Percentiles rank a stretch among this genome's conserved stretches.
phyloP scores from a whole-genome alignment of 2,797 vertebrate species.

The Urophycis tenuis region DNA sequence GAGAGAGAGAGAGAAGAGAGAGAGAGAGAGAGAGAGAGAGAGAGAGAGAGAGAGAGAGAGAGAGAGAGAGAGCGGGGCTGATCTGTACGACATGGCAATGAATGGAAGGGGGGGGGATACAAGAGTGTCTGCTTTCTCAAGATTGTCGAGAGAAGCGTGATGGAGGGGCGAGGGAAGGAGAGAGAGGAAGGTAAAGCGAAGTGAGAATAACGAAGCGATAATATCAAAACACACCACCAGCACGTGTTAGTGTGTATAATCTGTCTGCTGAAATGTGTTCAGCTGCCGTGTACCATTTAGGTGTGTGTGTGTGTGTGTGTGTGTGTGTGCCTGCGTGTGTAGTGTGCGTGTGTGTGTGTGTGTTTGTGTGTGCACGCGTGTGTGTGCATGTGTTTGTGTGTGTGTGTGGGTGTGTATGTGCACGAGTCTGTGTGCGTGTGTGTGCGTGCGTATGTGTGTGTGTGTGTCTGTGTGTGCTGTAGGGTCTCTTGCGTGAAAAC shows the following conservation, averaged over 20 bases:
- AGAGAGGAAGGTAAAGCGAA: conserved; percentile 33
- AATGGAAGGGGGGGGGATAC: conserved; percentile 12
- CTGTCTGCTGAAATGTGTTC: conserved; percentile 6
- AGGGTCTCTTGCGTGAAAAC: too few species aligned
- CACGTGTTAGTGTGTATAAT: not conserved
- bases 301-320: conserved; percentile 8
- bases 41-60: not conserved
- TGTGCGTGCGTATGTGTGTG: not conserved
- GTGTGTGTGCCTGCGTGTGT: too few species aligned
- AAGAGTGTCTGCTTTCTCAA: not conserved
- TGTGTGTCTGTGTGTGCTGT: not conserved
- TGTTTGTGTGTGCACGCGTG: not conserved
- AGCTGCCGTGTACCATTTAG: not conserved
- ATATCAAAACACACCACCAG: conserved; percentile 16
- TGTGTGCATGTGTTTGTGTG: conserved; percentile 7
- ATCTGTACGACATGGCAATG: not conserved
- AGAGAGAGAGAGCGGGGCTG: not conserved
- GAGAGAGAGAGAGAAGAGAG: not conserved
- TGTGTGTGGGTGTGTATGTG: too few species aligned
- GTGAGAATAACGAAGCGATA: conserved; percentile 39
- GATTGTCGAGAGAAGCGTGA: not conserved
- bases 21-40: not conserved
- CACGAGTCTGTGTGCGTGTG: not conserved
- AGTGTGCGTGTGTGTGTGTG: not conserved
- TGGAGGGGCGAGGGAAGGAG: conserved; percentile 25